A percentile compares a stretch with the other conserved stretches of the same genome.
phyloP scores from a whole-genome alignment of 1,140 invertebrate species.

The Aricia agestis region DNA sequence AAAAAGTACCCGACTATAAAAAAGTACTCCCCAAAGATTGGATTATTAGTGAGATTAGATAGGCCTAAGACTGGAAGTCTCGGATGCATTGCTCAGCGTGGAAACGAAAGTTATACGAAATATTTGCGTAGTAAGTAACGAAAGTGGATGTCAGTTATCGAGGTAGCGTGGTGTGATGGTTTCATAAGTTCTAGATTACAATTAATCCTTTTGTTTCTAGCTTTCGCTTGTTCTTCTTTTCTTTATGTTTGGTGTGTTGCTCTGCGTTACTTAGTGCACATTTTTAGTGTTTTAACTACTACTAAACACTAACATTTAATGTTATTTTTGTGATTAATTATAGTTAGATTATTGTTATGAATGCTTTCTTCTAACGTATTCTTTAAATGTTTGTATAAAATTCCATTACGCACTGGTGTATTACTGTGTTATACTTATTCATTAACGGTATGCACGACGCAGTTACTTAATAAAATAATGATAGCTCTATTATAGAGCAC shows the following conservation, averaged over 20 bases:
- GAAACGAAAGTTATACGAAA: slow-evolving; percentile 40
- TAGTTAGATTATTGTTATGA: background rate
- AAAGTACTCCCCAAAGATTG: slow-evolving; percentile 63
- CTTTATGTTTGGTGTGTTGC: slow-evolving; percentile 60
- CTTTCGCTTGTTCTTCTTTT: slow-evolving; percentile 47
- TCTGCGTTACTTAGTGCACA: slow-evolving; percentile 55
- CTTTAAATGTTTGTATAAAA: slow-evolving; percentile 10
- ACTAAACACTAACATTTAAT: slow-evolving; percentile 40
- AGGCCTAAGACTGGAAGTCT: slow-evolving; percentile 32
- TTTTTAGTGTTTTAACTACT: slow-evolving; percentile 17
- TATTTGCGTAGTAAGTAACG: slow-evolving; percentile 53
- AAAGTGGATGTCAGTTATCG: slow-evolving; percentile 62
- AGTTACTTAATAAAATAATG: background rate
- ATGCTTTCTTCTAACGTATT: background rate
- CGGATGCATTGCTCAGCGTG: slow-evolving; percentile 48
- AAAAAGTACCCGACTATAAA: slow-evolving; percentile 27
- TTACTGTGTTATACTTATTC: background rate
- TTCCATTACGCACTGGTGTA: slow-evolving; percentile 12
- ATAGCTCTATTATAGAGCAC: background rate
- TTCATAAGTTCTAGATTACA: slow-evolving; percentile 45
- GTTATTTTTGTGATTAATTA: slow-evolving; percentile 29
- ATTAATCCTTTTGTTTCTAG: slow-evolving; percentile 25
- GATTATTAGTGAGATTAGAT: slow-evolving; percentile 58
- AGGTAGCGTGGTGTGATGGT: slow-evolving; percentile 70
- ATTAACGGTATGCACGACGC: background rate